Evolutionary conservation across 2,797 vertebrate species (phyloP).

Genomic region (Calcarius lapponicus): DNA sequence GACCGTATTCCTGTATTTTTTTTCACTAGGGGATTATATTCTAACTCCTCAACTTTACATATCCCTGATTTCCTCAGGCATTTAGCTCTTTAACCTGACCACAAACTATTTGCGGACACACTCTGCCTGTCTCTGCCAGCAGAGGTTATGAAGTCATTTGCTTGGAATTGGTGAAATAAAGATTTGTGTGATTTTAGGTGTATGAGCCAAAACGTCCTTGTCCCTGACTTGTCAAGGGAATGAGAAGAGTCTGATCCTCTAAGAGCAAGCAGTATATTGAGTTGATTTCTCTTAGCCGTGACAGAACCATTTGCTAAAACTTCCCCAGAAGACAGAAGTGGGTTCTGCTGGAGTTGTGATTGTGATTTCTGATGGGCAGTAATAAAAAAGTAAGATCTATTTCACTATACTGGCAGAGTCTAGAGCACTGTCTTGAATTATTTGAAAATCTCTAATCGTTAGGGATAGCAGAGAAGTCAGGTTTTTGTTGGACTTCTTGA

Average conservation of each 20-base stretch:
- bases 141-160: conserved; percentile 2
- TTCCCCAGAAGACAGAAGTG: conserved; percentile 26
- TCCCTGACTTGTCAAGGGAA: conserved; percentile 29
- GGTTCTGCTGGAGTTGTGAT: conserved; percentile 18
- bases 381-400: conserved; percentile 50
- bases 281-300: conserved; percentile 58
- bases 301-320: conserved; percentile 46
- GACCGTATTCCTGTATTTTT: not conserved
- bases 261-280: conserved; percentile 53
- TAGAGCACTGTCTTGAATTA: conserved; percentile 12
- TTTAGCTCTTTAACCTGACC: not conserved
- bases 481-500: not conserved
- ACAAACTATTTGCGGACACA: not conserved
- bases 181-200: conserved; percentile 24
- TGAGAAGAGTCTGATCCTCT: conserved; percentile 19
- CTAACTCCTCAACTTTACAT: not conserved
- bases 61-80: not conserved
- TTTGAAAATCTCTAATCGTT: not conserved
- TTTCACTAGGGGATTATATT: not conserved
- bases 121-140: not conserved
- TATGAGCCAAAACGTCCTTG: not conserved
- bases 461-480: not conserved
- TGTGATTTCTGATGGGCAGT: conserved; percentile 58
- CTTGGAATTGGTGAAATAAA: conserved; percentile 1
- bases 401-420: conserved; percentile 1